Evolutionary conservation across 2,888 invertebrate genomes (phyloP).

Genomic region (Cetonia aurata): DNA sequence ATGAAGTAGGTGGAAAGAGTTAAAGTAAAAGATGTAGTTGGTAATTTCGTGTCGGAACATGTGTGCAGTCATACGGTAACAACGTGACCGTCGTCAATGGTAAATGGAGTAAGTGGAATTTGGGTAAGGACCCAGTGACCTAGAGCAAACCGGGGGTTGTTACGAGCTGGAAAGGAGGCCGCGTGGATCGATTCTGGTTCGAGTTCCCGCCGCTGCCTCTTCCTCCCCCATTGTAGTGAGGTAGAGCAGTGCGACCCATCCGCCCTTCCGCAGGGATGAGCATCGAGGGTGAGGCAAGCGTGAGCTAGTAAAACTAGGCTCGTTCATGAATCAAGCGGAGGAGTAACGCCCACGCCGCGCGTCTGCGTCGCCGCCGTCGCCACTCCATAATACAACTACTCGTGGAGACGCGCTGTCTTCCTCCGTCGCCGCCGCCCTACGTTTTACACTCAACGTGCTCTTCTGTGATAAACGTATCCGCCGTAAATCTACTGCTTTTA

Average conservation of each 20-base stretch:
- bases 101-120: slow-evolving; percentile 37
- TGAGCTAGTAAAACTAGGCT: slow-evolving; percentile 34
- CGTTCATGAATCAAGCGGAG: slow-evolving; percentile 37
- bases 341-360: slow-evolving; percentile 30
- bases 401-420: not conserved
- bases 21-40: not conserved
- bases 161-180: slow-evolving; percentile 38
- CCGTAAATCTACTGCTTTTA: slow-evolving; percentile 23
- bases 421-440: slow-evolving; percentile 1
- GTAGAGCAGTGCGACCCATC: slow-evolving; percentile 31
- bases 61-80: slow-evolving; percentile 17
- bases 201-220: slow-evolving; percentile 35
- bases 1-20: too few species aligned
- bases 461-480: slow-evolving; percentile 2
- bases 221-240: slow-evolving; percentile 24
- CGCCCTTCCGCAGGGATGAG: slow-evolving; percentile 18
- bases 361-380: slow-evolving; percentile 23
- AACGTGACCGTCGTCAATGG: slow-evolving; percentile 30
- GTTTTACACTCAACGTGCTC: not conserved
- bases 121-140: slow-evolving; percentile 47
- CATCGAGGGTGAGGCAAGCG: slow-evolving; percentile 16
- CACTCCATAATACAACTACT: slow-evolving; percentile 23
- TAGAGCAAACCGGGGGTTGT: slow-evolving; percentile 43
- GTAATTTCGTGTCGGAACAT: slow-evolving; percentile 4
- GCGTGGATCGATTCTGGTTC: slow-evolving; percentile 37